Percentiles rank a stretch among this genome's conserved stretches.
These are phyloP conservation scores for Chascanopsetta lugubris DNA, from an alignment of 2,113 vertebrate genomes.

Conservation along the genomic window DNA sequence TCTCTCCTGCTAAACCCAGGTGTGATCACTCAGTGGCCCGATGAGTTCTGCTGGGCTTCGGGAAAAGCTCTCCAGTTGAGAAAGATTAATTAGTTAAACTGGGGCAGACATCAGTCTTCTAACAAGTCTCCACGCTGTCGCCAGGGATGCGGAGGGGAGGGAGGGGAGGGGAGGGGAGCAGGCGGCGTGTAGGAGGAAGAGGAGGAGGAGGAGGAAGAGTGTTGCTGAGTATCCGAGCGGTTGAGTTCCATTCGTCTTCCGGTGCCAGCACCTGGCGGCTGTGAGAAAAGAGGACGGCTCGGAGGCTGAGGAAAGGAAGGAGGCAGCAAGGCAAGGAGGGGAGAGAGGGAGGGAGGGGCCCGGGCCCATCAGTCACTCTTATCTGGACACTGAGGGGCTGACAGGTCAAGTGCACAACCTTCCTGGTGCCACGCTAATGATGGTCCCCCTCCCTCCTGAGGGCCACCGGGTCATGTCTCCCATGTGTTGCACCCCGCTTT, in stretches of 20 bases:
- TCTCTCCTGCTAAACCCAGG: conserved; percentile 37
- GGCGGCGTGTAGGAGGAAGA: conserved; percentile 14
- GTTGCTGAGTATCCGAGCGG: conserved; percentile 29
- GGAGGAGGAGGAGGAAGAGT: conserved; percentile 35
- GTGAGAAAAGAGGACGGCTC: too few species aligned
- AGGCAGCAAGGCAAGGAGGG: conserved; percentile 19
- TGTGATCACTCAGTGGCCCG: conserved; percentile 51
- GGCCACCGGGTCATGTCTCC: conserved; percentile 68
- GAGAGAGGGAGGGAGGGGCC: conserved; percentile 30
- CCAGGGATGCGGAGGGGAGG: conserved; percentile 33
- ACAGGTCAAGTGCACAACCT: conserved; percentile 70
- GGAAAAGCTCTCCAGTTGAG: conserved; percentile 46
- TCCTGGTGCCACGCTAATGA: conserved; percentile 79
- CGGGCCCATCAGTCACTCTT: conserved; percentile 75
- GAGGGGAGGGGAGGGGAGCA: conserved; percentile 23
- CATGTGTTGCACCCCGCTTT: conserved; percentile 30
- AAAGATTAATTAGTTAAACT: conserved; percentile 77
- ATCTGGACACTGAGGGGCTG: conserved; percentile 69
- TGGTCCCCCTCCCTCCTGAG: conserved; percentile 43
- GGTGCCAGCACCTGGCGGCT: conserved; percentile 1
- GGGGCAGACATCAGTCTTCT: conserved; percentile 72
- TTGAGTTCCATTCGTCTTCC: conserved; percentile 6
- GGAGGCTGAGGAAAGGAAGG: conserved; percentile 24
- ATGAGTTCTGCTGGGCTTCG: conserved; percentile 46
- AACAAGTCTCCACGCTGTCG: conserved; percentile 48